Percentiles rank a stretch among this genome's conserved stretches.
These are phyloP conservation scores for Drosophila sordidapex DNA, from an alignment of 2,888 invertebrate genomes.

Conservation along the genomic window DNA sequence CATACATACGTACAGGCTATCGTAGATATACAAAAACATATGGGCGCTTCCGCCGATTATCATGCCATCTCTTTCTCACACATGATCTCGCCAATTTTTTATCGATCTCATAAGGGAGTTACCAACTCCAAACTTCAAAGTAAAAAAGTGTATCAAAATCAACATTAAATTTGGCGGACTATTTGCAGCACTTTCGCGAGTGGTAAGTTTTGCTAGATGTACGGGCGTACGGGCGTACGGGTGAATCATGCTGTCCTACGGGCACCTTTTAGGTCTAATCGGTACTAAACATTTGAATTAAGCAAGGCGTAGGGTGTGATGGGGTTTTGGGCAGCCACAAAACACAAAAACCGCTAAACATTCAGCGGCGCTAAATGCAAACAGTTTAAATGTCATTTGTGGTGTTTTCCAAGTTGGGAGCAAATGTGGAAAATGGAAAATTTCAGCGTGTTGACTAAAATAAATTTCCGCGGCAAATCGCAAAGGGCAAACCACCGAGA, in stretches of 20 bases:
- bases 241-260: neutral
- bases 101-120: too few relatives aligned
- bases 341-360: constrained; percentile 68
- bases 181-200: neutral
- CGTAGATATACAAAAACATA: too few relatives aligned
- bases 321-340: constrained; percentile 42
- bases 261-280: constrained; percentile 18
- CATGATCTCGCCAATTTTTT: too few relatives aligned
- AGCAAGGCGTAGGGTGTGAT: neutral
- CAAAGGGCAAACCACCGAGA: constrained; percentile 36
- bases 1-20: too few relatives aligned
- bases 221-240: neutral
- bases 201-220: neutral
- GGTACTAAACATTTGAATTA: constrained; percentile 61
- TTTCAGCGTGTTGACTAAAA: constrained; percentile 54
- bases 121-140: neutral
- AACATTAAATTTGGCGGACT: neutral
- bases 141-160: neutral
- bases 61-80: too few relatives aligned
- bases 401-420: constrained; percentile 24
- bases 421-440: constrained; percentile 36
- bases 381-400: constrained; percentile 74
- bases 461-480: constrained; percentile 53
- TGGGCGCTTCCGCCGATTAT: too few relatives aligned
- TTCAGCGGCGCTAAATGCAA: constrained; percentile 63